phyloP scores from a whole-genome alignment of 2,797 vertebrate species.

The Crocidura indochinensis region DNA sequence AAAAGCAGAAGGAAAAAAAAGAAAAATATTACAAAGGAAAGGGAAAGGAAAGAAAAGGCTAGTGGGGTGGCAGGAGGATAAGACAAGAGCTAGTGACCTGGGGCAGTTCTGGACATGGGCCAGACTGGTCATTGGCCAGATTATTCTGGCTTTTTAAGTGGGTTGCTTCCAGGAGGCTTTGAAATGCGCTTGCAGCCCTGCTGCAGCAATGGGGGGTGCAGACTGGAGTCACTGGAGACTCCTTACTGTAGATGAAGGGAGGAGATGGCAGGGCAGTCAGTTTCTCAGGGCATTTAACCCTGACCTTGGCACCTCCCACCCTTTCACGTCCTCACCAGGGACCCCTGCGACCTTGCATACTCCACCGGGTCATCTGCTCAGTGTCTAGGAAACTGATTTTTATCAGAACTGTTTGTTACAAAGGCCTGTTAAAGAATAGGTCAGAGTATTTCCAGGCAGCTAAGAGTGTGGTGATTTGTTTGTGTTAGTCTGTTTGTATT shows the following conservation, averaged over 20 bases:
- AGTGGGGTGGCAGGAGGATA: not conserved
- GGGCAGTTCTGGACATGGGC: not conserved
- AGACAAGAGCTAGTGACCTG: not conserved
- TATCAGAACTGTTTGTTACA: constrained; percentile 46
- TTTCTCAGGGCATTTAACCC: constrained; percentile 70
- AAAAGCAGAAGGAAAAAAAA: not conserved
- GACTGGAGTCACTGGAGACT: constrained; percentile 23
- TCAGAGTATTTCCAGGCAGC: constrained; percentile 1
- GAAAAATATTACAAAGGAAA: not conserved
- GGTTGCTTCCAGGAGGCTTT: constrained; percentile 56
- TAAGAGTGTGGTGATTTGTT: not conserved
- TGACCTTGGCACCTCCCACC: constrained; percentile 79
- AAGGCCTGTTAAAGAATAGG: not conserved
- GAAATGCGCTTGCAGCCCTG: constrained; percentile 30
- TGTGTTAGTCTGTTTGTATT: no score
- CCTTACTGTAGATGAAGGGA: constrained; percentile 8
- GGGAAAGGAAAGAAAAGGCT: not conserved
- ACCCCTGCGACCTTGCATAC: constrained; percentile 70
- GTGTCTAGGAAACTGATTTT: constrained; percentile 47
- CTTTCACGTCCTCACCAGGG: constrained; percentile 54
- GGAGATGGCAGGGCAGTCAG: not conserved
- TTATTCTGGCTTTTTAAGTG: constrained; percentile 37
- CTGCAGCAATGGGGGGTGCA: not conserved
- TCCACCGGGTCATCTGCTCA: constrained; percentile 20
- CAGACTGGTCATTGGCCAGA: not conserved